Percentiles rank a stretch among this genome's conserved stretches.
phyloP scores from a whole-genome alignment of 2,113 vertebrate species.

The Anarrhichthys ocellatus region DNA sequence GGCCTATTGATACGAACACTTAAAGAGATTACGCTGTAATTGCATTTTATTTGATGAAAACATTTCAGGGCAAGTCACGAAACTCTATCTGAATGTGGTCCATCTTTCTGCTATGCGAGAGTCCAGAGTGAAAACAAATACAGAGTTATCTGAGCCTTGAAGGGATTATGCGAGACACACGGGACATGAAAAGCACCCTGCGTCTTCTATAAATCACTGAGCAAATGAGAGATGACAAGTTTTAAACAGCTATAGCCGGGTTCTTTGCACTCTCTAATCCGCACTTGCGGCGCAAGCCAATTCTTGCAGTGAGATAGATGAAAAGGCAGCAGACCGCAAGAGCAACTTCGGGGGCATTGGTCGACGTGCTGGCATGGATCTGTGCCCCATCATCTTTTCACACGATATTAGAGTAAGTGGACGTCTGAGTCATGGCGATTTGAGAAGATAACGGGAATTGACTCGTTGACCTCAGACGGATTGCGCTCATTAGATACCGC shows the following conservation, averaged over 20 bases:
- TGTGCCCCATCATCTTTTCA: slow-evolving; percentile 67
- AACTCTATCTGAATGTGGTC: slow-evolving; percentile 65
- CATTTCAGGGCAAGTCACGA: slow-evolving; percentile 67
- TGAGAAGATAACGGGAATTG: slow-evolving; percentile 67
- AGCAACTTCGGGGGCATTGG: slow-evolving; percentile 51
- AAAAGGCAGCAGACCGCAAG: slow-evolving; percentile 66
- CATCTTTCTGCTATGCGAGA: slow-evolving; percentile 48
- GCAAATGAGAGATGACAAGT: slow-evolving; percentile 78
- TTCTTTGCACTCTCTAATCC: slow-evolving; percentile 69
- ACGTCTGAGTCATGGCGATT: slow-evolving; percentile 71
- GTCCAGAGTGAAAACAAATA: slow-evolving; percentile 68
- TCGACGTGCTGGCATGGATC: slow-evolving; percentile 59
- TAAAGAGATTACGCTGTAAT: slow-evolving; percentile 66
- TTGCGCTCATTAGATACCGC: slow-evolving; percentile 57
- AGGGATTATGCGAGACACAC: slow-evolving; percentile 66
- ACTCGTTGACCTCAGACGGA: slow-evolving; percentile 67
- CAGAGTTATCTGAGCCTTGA: slow-evolving; percentile 67
- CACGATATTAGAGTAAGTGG: slow-evolving; percentile 71
- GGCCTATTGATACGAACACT: slow-evolving; percentile 63
- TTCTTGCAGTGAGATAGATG: slow-evolving; percentile 59
- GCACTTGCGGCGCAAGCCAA: slow-evolving; percentile 43
- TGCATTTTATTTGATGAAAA: slow-evolving; percentile 71
- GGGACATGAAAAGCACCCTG: slow-evolving; percentile 62
- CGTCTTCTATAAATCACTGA: slow-evolving; percentile 72
- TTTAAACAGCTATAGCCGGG: slow-evolving; percentile 72